phyloP scores from a whole-genome alignment of 2,797 vertebrate genomes.

The Triplophysa yarkandensis region DNA sequence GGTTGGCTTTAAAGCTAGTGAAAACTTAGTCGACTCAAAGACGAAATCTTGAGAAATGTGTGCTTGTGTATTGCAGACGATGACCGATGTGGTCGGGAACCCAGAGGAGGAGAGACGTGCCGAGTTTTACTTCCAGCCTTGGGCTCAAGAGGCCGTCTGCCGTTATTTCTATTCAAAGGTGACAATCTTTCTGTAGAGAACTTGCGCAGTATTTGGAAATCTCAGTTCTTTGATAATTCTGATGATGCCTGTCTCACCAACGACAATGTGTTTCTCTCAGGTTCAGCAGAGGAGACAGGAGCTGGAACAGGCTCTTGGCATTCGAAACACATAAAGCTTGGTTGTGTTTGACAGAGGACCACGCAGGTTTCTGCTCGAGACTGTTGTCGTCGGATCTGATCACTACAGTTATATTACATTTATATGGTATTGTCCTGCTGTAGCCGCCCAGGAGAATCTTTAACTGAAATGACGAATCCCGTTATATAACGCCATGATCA shows the following conservation, averaged over 20 bases:
- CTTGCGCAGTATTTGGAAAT: not conserved
- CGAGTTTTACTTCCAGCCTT: conserved; percentile 98
- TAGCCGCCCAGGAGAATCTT: conserved; percentile 20
- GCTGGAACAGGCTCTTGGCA: conserved; percentile 95
- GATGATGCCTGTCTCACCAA: not conserved
- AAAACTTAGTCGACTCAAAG: too few species aligned
- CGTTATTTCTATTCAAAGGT: conserved; percentile 99
- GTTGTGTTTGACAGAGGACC: not conserved
- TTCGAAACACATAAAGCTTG: conserved; percentile 92
- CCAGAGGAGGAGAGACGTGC: conserved; percentile 96
- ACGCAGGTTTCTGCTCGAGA: conserved; percentile 42
- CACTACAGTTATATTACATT: conserved; percentile 48
- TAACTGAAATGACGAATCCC: not conserved
- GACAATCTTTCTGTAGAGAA: not conserved
- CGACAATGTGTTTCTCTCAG: conserved; percentile 66
- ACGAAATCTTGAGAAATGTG: too few species aligned
- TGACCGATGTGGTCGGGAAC: conserved; percentile 98
- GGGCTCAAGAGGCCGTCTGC: conserved; percentile 98
- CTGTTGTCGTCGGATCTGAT: conserved; percentile 18
- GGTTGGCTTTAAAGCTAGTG: not conserved
- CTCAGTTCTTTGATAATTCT: not conserved
- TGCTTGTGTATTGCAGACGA: conserved; percentile 80
- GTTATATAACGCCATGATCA: too few species aligned
- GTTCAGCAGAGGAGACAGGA: conserved; percentile 98
- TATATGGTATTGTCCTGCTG: conserved; percentile 38